phyloP scores from a whole-genome alignment of 2,113 vertebrate species.

The Rhodinocichla rosea region DNA sequence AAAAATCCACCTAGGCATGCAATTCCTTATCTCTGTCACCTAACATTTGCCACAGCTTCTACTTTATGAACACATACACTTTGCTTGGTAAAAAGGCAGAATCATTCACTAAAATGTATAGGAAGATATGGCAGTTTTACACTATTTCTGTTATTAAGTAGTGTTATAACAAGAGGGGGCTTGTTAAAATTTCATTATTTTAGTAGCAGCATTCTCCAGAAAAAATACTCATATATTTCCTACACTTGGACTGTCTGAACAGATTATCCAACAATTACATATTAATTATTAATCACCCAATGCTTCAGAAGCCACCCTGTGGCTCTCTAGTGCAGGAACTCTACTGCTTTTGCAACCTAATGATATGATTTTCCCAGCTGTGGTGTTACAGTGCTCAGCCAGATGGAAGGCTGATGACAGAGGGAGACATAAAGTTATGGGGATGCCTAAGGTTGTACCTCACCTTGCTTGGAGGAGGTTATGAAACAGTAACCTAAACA shows the following conservation, averaged over 20 bases:
- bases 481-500: background rate
- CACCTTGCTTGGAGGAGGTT: background rate
- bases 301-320: background rate
- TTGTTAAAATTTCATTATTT: constrained; percentile 14
- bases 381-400: background rate
- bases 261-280: background rate
- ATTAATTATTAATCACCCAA: constrained; percentile 52
- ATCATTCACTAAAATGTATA: background rate
- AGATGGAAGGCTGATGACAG: background rate
- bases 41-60: background rate
- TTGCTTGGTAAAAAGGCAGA: background rate
- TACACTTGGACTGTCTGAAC: background rate
- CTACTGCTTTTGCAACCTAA: constrained; percentile 6
- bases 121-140: background rate
- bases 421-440: background rate
- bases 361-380: background rate
- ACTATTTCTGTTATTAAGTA: background rate
- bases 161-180: background rate
- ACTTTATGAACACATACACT: background rate
- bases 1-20: background rate
- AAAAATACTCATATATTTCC: background rate
- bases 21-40: background rate
- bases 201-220: background rate
- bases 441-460: background rate
- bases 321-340: background rate